Evolutionary conservation across 2,888 invertebrate genomes (phyloP).

Genomic region (Oligia latruncula): DNA sequence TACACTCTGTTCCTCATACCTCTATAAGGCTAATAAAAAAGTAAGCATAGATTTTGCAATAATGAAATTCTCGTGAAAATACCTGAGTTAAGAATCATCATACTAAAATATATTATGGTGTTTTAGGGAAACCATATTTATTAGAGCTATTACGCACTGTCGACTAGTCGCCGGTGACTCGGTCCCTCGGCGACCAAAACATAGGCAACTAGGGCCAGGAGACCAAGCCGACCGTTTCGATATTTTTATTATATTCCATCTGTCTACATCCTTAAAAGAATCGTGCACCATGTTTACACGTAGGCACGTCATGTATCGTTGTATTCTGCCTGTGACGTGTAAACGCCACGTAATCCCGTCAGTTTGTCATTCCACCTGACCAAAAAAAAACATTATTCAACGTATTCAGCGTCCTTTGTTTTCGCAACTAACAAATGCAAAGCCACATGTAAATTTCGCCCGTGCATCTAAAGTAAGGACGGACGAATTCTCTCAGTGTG

Average conservation of each 20-base stretch:
- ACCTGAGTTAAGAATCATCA: neutral
- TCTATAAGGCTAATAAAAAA: no score
- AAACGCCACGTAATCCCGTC: slow-evolving; percentile 40
- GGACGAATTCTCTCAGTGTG: slow-evolving; percentile 63
- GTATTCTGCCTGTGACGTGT: slow-evolving; percentile 2
- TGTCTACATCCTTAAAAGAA: neutral
- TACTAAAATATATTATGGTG: neutral
- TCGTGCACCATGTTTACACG: no score
- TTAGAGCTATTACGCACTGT: no score
- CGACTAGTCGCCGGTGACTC: no score
- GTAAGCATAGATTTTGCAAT: neutral
- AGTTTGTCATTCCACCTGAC: slow-evolving; percentile 39
- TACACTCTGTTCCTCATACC: no score
- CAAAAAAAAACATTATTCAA: slow-evolving; percentile 45
- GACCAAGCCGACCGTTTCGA: neutral
- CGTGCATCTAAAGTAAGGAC: slow-evolving; percentile 54
- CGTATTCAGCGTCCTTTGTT: slow-evolving; percentile 55
- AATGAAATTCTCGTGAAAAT: neutral
- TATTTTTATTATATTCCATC: neutral
- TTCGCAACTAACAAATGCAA: slow-evolving; percentile 56
- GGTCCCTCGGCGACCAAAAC: no score
- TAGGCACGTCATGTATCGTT: neutral
- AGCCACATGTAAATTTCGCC: slow-evolving; percentile 53
- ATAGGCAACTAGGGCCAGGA: no score
- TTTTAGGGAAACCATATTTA: neutral